Evolutionary conservation across 2,888 invertebrate genomes (phyloP).

Genomic region (Callinectes sapidus): DNA sequence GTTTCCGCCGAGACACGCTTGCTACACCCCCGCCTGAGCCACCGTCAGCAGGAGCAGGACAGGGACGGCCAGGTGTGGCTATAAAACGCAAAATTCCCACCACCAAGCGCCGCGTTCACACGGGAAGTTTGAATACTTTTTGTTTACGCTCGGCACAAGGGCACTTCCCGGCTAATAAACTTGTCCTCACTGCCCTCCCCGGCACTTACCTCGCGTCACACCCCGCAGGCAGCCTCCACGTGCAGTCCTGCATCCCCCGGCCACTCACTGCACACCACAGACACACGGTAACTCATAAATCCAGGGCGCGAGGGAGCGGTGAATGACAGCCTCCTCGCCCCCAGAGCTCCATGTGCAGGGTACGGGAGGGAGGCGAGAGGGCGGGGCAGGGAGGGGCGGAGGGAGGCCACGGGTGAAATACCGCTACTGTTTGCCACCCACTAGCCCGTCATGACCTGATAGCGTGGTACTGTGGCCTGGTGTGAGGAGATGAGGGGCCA

Average conservation of each 20-base stretch:
- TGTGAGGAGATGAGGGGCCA: neutral
- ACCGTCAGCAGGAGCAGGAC: neutral
- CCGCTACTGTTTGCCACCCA: slow-evolving; percentile 39
- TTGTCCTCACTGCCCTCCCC: neutral
- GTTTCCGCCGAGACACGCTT: neutral
- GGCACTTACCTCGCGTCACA: slow-evolving; percentile 16
- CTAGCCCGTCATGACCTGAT: neutral
- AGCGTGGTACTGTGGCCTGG: neutral
- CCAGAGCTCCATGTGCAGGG: slow-evolving; percentile 64
- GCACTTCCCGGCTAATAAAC: slow-evolving; percentile 49
- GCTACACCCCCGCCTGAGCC: neutral
- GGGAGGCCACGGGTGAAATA: slow-evolving; percentile 24
- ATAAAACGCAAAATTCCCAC: slow-evolving; percentile 66
- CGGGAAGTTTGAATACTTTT: slow-evolving; percentile 71
- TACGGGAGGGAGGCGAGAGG: slow-evolving; percentile 42
- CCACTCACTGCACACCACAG: slow-evolving; percentile 33
- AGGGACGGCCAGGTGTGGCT: neutral
- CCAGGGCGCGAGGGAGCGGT: slow-evolving; percentile 42
- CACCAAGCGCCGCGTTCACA: slow-evolving; percentile 66
- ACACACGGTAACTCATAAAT: slow-evolving; percentile 41
- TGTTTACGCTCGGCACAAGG: slow-evolving; percentile 59
- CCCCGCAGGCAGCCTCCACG: neutral
- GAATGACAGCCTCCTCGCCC: slow-evolving; percentile 53
- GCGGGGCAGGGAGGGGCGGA: slow-evolving; percentile 9
- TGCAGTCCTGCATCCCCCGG: neutral